phyloP scores from a whole-genome alignment of 2,888 invertebrate genomes.

The Dryococelus australis region DNA sequence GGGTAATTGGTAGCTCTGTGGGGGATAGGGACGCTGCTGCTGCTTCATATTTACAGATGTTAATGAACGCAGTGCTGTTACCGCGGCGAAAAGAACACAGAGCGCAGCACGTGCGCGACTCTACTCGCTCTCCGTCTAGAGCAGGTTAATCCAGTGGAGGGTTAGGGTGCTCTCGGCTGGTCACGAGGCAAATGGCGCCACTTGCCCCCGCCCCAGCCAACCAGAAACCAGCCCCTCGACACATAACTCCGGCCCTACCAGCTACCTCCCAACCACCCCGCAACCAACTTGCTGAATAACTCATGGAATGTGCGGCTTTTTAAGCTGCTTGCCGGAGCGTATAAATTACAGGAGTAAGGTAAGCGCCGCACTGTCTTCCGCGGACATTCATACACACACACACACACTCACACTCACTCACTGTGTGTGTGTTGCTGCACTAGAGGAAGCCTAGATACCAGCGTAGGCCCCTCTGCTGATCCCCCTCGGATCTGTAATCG shows the following conservation, averaged over 20 bases:
- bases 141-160: neutral
- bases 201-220: neutral
- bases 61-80: neutral
- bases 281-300: constrained; percentile 30
- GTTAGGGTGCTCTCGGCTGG: neutral
- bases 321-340: constrained; percentile 31
- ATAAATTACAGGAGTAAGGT: constrained; percentile 31
- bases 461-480: neutral
- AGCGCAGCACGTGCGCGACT: neutral
- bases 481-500: neutral
- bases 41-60: constrained; percentile 5
- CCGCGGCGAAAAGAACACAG: neutral
- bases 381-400: neutral
- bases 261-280: neutral
- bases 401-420: neutral
- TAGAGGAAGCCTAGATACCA: neutral
- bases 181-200: neutral
- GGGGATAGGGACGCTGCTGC: neutral
- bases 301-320: constrained; percentile 36
- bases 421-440: neutral
- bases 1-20: neutral
- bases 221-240: constrained; percentile 2
- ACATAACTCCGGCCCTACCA: constrained; percentile 5
- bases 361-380: constrained; percentile 21
- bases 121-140: neutral